phyloP scores from a whole-genome alignment of 2,888 invertebrate genomes.

The Aleiodes alternator region DNA sequence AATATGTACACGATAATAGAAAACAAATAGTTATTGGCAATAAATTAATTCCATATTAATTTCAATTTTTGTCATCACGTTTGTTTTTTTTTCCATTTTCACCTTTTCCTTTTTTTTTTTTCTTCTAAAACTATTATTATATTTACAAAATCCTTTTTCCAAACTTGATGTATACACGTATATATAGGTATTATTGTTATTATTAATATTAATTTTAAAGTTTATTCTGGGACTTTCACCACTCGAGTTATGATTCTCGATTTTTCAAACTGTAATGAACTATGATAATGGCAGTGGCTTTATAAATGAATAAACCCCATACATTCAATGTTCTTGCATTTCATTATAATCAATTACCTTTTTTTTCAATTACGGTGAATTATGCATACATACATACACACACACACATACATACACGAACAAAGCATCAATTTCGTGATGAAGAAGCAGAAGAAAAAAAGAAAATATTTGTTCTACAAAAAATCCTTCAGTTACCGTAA shows the following conservation, averaged over 20 bases:
- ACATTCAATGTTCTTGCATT: neutral
- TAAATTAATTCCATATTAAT: constrained; percentile 18
- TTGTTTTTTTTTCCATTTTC: constrained; percentile 11
- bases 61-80: constrained; percentile 11
- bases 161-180: constrained; percentile 39
- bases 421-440: constrained; percentile 2
- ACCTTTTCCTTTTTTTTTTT: constrained; percentile 17
- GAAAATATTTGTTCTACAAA: neutral
- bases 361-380: constrained; percentile 3
- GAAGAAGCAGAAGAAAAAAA: constrained; percentile 33
- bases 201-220: constrained; percentile 18
- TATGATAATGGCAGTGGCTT: constrained; percentile 33
- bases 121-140: constrained; percentile 16
- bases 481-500: constrained; percentile 5
- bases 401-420: constrained; percentile 13
- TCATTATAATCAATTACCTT: constrained; percentile 21
- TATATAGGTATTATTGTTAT: constrained; percentile 40
- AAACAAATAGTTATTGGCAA: constrained; percentile 39
- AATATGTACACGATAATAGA: constrained; percentile 31
- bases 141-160: constrained; percentile 23
- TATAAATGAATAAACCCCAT: constrained; percentile 21
- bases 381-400: neutral
- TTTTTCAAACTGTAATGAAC: constrained; percentile 23
- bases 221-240: constrained; percentile 16
- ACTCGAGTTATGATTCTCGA: constrained; percentile 8